Base-by-base conservation (phyloP, 2,888 invertebrate genomes). In the Amaurobius ferox region DNA sequence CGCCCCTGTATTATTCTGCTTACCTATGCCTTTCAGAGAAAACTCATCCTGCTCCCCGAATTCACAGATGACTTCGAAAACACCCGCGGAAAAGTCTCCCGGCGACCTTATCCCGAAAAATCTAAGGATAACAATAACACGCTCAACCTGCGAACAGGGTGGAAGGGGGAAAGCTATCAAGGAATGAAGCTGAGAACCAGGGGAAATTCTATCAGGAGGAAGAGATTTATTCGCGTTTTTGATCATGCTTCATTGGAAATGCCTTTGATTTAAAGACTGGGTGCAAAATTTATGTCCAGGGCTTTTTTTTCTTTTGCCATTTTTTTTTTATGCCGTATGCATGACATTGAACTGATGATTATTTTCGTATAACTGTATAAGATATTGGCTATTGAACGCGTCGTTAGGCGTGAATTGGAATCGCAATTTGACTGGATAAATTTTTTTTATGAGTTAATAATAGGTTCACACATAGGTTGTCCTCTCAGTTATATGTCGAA, bases 201-300 rank as follows among this genome's bases (percentile, higher is more conserved):
- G 55, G 55, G 23, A 55, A 55, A 55, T 55, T 55, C 55, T 55
- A 55, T 55, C 55, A 55, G 23, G 55, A 23, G 23, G 23, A 55
- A 55, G 23, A 55, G 55, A 55, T 55, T 55, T 55, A 55, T 55
- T 23, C 23, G 55, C 55, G 6, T 19, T 55, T 55, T 55, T 7
- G 55, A 55, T 55, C 55, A 55, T 55, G 55, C 55, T 55, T 55
- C 55, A 55, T 55, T 55, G 55, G 55, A 55, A 55, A 55, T 55
- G 55, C 55, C 55, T 55, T 55, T 55, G 55, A 55, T 55, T 55
- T 55, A 55, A 55, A 55, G 55, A 23, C 55, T n/a, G 23, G 23
- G 23, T 55, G 55, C 23, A 55, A 55, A 55, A 55, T 55, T 55
- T 55, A 55, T 55, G 55, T 23, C 55, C 23, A 55, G 19, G 16